Evolutionary conservation across 2,113 vertebrate species (phyloP).

Genomic region (Baryphthengus martii): DNA sequence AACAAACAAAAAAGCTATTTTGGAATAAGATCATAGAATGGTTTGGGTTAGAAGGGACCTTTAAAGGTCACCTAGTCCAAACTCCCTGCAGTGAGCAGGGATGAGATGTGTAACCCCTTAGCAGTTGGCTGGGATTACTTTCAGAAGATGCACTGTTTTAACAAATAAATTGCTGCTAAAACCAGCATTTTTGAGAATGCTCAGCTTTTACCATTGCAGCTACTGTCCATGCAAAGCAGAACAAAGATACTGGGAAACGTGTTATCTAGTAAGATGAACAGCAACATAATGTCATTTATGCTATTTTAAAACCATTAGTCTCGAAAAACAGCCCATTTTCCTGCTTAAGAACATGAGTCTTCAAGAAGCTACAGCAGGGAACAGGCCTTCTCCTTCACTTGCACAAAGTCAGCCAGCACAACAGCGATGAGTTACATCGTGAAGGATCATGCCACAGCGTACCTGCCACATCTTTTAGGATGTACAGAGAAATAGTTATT

Average conservation of each 20-base stretch:
- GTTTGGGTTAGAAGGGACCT: neutral
- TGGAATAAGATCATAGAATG: neutral
- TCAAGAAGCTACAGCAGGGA: neutral
- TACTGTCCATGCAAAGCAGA: neutral
- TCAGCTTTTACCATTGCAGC: neutral
- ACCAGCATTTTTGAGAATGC: neutral
- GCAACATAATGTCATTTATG: neutral
- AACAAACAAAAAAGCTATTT: neutral
- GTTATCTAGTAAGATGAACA: neutral
- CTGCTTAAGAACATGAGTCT: neutral
- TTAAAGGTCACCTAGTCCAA: neutral
- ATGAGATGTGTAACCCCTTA: neutral
- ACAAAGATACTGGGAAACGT: neutral
- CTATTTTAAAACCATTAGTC: neutral
- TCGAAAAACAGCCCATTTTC: neutral
- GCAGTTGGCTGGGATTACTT: neutral
- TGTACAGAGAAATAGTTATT: neutral
- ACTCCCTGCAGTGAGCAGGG: neutral
- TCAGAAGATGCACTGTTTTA: neutral
- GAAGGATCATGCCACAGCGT: rapidly evolving
- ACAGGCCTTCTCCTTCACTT: neutral
- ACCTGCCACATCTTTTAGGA: neutral
- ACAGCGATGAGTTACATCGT: neutral
- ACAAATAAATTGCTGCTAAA: neutral
- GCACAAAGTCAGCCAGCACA: neutral